A percentile compares a stretch with the other conserved stretches of the same genome.
These are phyloP conservation scores for Synergus umbraculus DNA, from an alignment of 2,888 invertebrate species.

Conservation along the genomic window DNA sequence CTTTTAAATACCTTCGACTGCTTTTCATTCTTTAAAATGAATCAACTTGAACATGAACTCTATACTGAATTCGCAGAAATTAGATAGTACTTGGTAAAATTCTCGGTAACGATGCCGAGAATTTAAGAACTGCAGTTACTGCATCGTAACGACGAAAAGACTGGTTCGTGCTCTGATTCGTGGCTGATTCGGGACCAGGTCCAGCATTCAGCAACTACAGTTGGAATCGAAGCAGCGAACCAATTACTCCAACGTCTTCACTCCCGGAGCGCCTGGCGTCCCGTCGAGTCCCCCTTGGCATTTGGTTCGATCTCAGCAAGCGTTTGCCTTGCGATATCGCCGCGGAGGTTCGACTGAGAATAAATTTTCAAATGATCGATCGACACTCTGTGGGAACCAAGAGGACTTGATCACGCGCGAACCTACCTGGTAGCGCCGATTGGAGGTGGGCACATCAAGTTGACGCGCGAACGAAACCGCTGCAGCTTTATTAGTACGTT, in stretches of 20 bases:
- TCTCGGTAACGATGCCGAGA: no score
- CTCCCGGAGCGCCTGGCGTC: conserved; percentile 69
- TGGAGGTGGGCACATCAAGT: background rate
- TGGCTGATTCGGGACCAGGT: background rate
- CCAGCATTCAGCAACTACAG: conserved; percentile 40
- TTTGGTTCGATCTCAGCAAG: conserved; percentile 47
- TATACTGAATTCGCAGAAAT: no score
- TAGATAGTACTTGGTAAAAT: no score
- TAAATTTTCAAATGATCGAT: conserved; percentile 32
- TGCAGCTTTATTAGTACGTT: background rate
- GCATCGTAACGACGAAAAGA: conserved; percentile 53
- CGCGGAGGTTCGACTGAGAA: background rate
- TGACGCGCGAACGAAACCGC: conserved; percentile 1
- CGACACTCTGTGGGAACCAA: background rate
- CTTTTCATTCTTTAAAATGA: no score
- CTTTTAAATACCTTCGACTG: no score
- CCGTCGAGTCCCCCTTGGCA: conserved; percentile 54
- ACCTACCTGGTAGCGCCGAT: conserved; percentile 10
- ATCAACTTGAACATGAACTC: background rate
- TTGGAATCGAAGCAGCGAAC: conserved; percentile 66
- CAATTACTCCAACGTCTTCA: conserved; percentile 73
- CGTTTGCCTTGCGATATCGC: background rate
- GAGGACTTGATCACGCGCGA: conserved; percentile 13
- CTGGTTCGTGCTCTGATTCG: conserved; percentile 48
- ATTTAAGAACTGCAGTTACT: no score